Evolutionary conservation across 2,888 invertebrate species (phyloP), one percentile per base, ranked within the genome.

Genomic region (Athalia cordata): DNA sequence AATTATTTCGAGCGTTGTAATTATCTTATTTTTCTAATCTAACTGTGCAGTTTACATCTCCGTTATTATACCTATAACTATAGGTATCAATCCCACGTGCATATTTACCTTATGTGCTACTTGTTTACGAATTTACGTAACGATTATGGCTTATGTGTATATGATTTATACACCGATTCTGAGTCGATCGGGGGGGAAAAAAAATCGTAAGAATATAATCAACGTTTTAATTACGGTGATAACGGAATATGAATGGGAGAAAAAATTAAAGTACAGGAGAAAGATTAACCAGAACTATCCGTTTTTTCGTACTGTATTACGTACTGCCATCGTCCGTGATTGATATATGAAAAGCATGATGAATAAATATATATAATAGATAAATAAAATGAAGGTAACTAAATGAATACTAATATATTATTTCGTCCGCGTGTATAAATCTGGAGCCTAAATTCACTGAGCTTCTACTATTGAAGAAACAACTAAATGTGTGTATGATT

Each of bases 161-260:
- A n/a, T 55, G 4, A 55, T 55, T 55, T 7, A 55, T 55, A 55
- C 9, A 9, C 11, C 11, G 55, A 11, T 55, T 55, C 11, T 55
- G 55, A n/a, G 9, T 3, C 6, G n/a, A n/a, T 55, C 13, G 29
- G 29, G 29, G 29, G 29, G 29, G n/a, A n/a, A 29, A 29, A 29
- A 29, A 2, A 29, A 29, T 29, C 29, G 29, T 29, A 2, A 29
- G 29, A 29, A 29, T 29, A 29, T 29, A 29, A 29, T 29, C 29
- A 29, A 29, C 29, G 29, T 29, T 29, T 57, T 76, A 55, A 29
- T 43, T 76, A 68, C 70, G 49, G 55, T 77, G 47, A 59, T 66
- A 66, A 52, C 62, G 65, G 15, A 68, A 52, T 11, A 45, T 62
- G 43, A 49, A 61, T 15, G 50, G 65, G 50, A 66, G 50, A 47